phyloP scores from a whole-genome alignment of 2,888 invertebrate species.

The Smittia aterrima region DNA sequence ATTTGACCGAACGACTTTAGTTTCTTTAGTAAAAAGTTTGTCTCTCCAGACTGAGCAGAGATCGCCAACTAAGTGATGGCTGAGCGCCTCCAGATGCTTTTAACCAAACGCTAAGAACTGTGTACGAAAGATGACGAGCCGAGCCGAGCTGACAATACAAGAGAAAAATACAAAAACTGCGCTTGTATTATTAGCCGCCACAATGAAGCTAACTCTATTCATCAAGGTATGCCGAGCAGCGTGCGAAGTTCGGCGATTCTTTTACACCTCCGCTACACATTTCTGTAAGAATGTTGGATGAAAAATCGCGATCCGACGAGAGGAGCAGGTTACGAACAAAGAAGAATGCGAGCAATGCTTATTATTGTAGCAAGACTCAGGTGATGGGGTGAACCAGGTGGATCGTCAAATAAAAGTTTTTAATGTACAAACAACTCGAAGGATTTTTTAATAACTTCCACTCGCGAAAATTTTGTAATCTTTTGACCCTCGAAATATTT shows the following conservation, averaged over 20 bases:
- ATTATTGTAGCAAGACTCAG: no score
- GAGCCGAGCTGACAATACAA: background rate
- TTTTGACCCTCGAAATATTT: no score
- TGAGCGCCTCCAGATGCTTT: background rate
- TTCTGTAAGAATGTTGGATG: slow-evolving; percentile 7
- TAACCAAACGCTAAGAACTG: background rate
- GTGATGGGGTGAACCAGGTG: background rate
- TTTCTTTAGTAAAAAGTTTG: background rate
- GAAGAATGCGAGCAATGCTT: no score
- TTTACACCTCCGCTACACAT: slow-evolving; percentile 6
- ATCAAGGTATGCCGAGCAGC: background rate
- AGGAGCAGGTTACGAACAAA: background rate
- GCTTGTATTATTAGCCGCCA: background rate
- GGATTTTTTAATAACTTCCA: no score
- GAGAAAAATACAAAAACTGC: no score
- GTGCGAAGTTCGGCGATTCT: background rate
- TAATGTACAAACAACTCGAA: no score
- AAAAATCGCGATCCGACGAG: background rate
- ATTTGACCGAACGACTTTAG: background rate
- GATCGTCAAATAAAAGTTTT: no score
- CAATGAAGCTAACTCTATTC: background rate
- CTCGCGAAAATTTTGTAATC: no score
- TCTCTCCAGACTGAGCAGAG: slow-evolving; percentile 18
- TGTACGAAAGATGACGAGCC: background rate
- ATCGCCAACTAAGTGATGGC: background rate